Percentiles rank a stretch among this genome's conserved stretches.
Evolutionary conservation across 1,140 invertebrate genomes (phyloP).

Genomic region (Camponotus vicinus): DNA sequence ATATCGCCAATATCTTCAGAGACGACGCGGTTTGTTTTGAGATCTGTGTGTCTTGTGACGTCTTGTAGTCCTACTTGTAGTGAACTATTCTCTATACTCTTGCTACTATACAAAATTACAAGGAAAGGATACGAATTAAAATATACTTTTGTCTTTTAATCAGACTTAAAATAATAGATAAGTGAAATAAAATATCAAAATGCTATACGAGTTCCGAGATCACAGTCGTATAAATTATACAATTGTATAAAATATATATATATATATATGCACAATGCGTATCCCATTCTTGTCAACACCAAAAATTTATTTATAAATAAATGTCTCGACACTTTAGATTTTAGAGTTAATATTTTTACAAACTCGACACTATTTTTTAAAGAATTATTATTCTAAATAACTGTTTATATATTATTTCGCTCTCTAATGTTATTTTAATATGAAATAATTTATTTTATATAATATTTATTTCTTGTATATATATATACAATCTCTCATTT

Average conservation of each 20-base stretch:
- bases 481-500: background rate
- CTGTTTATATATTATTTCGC: background rate
- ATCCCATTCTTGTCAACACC: conserved; percentile 36
- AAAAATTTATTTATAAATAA: conserved; percentile 14
- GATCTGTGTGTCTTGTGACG: conserved; percentile 81
- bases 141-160: too few relatives aligned
- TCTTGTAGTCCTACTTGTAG: conserved; percentile 63
- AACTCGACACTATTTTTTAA: background rate
- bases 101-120: conserved; percentile 17
- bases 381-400: background rate
- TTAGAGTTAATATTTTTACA: background rate
- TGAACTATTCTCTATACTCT: conserved; percentile 46
- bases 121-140: conserved; percentile 41
- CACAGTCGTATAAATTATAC: background rate
- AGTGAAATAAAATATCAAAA: background rate
- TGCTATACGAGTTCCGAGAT: background rate
- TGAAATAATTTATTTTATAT: background rate
- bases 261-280: background rate
- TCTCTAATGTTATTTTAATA: background rate
- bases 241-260: conserved; percentile 7
- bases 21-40: conserved; percentile 84
- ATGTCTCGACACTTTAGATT: background rate
- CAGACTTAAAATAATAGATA: background rate
- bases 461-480: background rate
- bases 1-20: conserved; percentile 81